Conservation (phyloP, 2,888 invertebrate genomes). For the Thelaira solivaga region DNA sequence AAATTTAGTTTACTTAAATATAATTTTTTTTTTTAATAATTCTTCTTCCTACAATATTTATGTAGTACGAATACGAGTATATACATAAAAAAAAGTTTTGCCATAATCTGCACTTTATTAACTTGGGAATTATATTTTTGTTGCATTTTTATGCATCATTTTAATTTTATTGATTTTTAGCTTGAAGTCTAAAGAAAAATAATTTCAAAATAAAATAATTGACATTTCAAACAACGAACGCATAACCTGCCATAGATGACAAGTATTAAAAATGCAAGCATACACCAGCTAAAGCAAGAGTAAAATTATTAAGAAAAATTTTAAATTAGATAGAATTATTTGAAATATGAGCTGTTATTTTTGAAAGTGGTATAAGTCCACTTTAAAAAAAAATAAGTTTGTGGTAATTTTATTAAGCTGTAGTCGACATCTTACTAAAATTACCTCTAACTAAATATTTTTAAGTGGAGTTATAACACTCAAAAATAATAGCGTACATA, state of each 20-base stretch:
- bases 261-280: not conserved
- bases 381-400: too few species aligned
- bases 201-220: conserved; percentile 48
- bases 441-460: too few species aligned
- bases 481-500: too few species aligned
- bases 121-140: conserved; percentile 34
- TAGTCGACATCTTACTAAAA: too few species aligned
- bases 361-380: too few species aligned
- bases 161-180: conserved; percentile 27
- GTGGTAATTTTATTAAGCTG: too few species aligned
- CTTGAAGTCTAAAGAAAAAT: not conserved
- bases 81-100: not conserved
- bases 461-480: too few species aligned
- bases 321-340: too few species aligned
- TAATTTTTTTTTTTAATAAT: not conserved
- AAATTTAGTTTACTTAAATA: not conserved
- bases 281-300: not conserved
- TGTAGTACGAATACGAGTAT: not conserved
- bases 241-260: conserved; percentile 46
- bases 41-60: not conserved
- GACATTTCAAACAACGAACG: conserved; percentile 53
- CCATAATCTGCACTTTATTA: not conserved
- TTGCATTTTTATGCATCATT: conserved; percentile 6
- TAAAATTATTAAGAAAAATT: not conserved
- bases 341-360: too few species aligned